Percentiles rank a stretch among this genome's conserved stretches.
Evolutionary conservation across 2,113 vertebrate species (phyloP).

Genomic region (Larimichthys polyactis): DNA sequence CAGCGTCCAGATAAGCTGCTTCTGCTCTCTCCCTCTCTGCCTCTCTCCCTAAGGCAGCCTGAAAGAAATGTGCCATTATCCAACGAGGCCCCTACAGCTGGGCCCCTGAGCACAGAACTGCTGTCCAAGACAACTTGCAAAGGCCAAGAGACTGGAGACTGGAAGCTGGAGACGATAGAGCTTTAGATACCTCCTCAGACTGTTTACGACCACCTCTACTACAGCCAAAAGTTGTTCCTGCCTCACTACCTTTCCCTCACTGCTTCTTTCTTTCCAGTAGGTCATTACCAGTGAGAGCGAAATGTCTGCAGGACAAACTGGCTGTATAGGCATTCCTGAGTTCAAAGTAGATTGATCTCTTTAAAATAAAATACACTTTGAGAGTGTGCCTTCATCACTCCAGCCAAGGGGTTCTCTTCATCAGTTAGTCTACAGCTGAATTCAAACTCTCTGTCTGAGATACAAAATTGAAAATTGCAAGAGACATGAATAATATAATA

Average conservation of each 20-base stretch:
- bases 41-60: conserved; percentile 36
- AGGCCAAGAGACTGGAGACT: conserved; percentile 60
- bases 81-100: conserved; percentile 43
- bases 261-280: conserved; percentile 39
- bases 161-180: conserved; percentile 40
- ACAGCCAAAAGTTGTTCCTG: conserved; percentile 40
- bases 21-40: conserved; percentile 34
- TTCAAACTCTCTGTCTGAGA: neutral
- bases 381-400: conserved; percentile 6
- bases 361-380: neutral
- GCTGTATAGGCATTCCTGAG: neutral
- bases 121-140: conserved; percentile 61
- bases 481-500: neutral
- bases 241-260: conserved; percentile 12
- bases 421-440: neutral
- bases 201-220: conserved; percentile 45
- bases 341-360: neutral
- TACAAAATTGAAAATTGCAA: neutral
- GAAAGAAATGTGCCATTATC: conserved; percentile 78
- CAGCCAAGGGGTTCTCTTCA: neutral
- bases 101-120: conserved; percentile 48
- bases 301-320: neutral
- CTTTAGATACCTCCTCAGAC: conserved; percentile 52
- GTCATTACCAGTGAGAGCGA: conserved; percentile 30
- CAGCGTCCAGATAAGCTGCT: conserved; percentile 65